These are phyloP conservation scores for Eupithecia abbreviata DNA, from an alignment of 2,888 invertebrate species.

Conservation along the genomic window DNA sequence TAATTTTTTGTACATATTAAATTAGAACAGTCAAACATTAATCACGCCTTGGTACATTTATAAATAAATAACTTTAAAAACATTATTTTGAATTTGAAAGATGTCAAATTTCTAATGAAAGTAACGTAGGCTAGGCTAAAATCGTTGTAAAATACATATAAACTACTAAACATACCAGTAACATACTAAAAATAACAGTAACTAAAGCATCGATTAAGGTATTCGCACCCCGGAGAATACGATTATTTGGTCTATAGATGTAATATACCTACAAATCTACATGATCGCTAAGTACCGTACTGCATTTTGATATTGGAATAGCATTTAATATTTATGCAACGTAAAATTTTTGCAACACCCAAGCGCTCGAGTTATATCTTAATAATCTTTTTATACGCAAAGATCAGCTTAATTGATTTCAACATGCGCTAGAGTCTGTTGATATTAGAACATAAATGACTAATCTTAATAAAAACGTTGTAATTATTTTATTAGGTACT, in stretches of 20 bases:
- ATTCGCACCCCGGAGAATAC: not conserved
- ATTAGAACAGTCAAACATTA: not conserved
- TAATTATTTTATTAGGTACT: constrained; percentile 2
- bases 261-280: too few relatives aligned
- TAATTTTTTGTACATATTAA: too few relatives aligned
- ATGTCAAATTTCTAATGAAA: not conserved
- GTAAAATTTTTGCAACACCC: constrained; percentile 19
- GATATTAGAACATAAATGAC: not conserved
- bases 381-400: constrained; percentile 31
- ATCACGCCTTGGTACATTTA: not conserved
- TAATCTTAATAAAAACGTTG: not conserved
- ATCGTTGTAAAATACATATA: not conserved
- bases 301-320: not conserved
- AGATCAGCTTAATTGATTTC: constrained; percentile 39
- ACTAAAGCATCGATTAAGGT: not conserved
- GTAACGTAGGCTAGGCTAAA: not conserved
- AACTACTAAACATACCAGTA: not conserved
- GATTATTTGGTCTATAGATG: not conserved
- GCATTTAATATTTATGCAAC: not conserved
- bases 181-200: not conserved
- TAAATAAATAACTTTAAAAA: too few relatives aligned
- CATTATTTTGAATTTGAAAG: not conserved
- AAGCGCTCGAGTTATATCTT: constrained; percentile 21
- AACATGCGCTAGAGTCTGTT: constrained; percentile 23
- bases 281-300: not conserved